Evolutionary conservation across 2,113 vertebrate genomes (phyloP).

Genomic region (Neoarius graeffei): DNA sequence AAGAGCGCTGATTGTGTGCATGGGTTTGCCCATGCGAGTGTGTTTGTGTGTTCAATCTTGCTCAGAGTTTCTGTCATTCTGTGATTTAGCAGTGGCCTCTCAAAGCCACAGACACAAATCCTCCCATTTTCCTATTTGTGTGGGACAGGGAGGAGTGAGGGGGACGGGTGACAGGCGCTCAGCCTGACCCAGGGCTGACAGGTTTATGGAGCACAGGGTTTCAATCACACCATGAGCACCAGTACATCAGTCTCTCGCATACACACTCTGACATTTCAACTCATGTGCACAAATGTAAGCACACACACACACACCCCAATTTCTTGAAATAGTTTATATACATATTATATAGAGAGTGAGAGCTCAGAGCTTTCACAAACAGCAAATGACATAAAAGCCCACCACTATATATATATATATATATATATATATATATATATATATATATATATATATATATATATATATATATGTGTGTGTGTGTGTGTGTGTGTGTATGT

Average conservation of each 20-base stretch:
- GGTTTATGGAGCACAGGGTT: slow-evolving; percentile 67
- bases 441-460: too few relatives aligned
- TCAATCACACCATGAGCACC: slow-evolving; percentile 67
- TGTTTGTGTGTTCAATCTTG: slow-evolving; percentile 7
- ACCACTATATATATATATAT: not conserved
- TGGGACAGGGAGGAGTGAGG: slow-evolving; percentile 66
- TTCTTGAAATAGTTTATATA: too few relatives aligned
- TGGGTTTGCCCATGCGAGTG: not conserved
- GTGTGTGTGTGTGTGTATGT: too few relatives aligned
- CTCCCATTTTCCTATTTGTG: slow-evolving; percentile 74
- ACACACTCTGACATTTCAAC: not conserved
- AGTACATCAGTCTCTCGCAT: slow-evolving; percentile 65
- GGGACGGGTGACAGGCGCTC: slow-evolving; percentile 69
- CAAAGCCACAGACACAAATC: slow-evolving; percentile 78
- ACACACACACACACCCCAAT: too few relatives aligned
- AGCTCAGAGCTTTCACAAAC: slow-evolving; percentile 26
- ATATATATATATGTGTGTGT: too few relatives aligned
- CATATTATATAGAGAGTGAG: not conserved
- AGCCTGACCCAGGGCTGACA: slow-evolving; percentile 74
- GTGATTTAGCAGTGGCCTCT: slow-evolving; percentile 61
- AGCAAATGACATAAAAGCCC: slow-evolving; percentile 33
- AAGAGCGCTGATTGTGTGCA: slow-evolving; percentile 5
- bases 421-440: too few relatives aligned
- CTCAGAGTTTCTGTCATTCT: slow-evolving; percentile 47
- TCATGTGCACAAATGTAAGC: too few relatives aligned